Conservation (phyloP, 1,140 invertebrate species). For the Gonioctena quinquepunctata region DNA sequence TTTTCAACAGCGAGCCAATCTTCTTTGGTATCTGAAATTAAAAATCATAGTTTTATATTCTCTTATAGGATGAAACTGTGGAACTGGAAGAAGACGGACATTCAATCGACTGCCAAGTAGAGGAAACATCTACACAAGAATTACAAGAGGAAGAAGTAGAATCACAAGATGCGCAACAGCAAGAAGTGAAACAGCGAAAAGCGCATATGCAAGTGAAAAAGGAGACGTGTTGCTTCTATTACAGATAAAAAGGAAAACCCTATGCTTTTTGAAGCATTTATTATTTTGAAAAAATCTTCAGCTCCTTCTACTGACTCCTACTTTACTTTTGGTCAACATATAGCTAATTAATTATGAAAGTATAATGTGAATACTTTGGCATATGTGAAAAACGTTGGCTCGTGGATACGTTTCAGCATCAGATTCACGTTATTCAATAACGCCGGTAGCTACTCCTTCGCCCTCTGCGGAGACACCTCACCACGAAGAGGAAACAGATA, state of each 20-base stretch:
- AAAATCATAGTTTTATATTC: not conserved
- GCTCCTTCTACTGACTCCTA: not conserved
- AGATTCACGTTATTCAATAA: no score
- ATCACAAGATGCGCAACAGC: not conserved
- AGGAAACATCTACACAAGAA: no score
- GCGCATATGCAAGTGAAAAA: not conserved
- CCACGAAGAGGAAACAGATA: no score
- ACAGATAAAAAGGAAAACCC: no score
- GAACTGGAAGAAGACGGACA: no score
- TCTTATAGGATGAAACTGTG: no score
- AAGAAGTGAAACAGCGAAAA: not conserved
- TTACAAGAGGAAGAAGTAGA: no score
- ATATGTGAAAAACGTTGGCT: not conserved
- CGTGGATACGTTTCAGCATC: no score
- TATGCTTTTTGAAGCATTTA: not conserved
- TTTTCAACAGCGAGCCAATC: not conserved
- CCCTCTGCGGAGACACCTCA: no score
- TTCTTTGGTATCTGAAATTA: not conserved
- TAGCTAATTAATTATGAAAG: conserved; percentile 7
- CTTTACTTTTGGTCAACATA: not conserved
- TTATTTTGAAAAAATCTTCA: not conserved
- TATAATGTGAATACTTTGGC: not conserved
- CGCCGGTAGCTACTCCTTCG: no score
- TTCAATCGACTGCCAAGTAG: no score
- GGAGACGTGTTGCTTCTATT: no score